Evolutionary conservation across 2,888 invertebrate genomes (phyloP), one percentile per base, ranked within the genome.

Genomic region (Xanthia icteritia): DNA sequence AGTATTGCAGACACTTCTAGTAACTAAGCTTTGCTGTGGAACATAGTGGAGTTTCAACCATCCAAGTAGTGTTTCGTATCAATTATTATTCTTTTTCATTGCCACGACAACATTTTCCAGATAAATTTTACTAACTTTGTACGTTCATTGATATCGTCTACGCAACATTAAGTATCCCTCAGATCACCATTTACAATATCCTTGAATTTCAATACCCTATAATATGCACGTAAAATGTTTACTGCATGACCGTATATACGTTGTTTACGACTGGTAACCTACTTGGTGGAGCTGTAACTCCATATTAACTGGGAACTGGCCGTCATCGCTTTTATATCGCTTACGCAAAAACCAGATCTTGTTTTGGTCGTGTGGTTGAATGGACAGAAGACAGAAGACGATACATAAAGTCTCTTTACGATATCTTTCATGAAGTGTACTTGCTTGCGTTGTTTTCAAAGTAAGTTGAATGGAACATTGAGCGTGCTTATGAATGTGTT

Each of bases 221-320:
- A 72, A 72, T 45, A 64, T 20, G 71, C 42, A 75, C 81, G 60
- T 85, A 73, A 81, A 58, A 48, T 81, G 76, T 80, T 82, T 85
- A 81, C 61, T 73, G n/a, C 82, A 51, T 48, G 85, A 60, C 60
- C 71, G 75, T 80, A 73, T 73, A 64, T 65, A 69, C 36, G 48
- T 65, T 74, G 74, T 83, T 85, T 85, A 83, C 74, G 82, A 82
- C 77, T n/a, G 27, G 64, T 27, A 83, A 73, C 85, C 67, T 58
- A 82, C 60, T 74, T 77, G 58, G 66, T 65, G 65, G 61, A 63
- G 74, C 77, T 42, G 68, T 85, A 77, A 85, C 64, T 72, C 70
- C 66, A 60, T 81, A 77, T 69, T 63, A 71, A 42, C 56, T 5
- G 70, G 48, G 48, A 69, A 81, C 67, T 73, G 72, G 65, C 58